Evolutionary conservation across 2,888 invertebrate genomes (phyloP), one percentile per base, ranked within the genome.

Genomic region (Agriopis leucophaearia): DNA sequence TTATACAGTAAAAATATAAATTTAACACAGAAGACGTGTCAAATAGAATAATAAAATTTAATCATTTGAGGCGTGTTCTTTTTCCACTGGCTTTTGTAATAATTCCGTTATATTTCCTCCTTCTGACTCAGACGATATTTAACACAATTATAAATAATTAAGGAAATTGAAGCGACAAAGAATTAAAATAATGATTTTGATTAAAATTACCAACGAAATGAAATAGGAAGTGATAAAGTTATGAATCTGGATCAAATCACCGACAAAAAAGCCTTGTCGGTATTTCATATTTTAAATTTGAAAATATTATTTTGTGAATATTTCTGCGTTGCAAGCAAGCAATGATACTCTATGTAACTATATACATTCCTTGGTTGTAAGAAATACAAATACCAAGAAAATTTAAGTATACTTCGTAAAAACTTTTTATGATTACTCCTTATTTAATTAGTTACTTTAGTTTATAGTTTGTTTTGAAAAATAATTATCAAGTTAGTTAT

Each of bases 21-120:
- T 44, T 6, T 16, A 1, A 36, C 16, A n/a, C n/a, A 44, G 50
- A 38, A 50, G 36, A 36, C 48, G 48, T 55, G 44, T 54, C 50
- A 64, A 65, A 67, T 67, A 52, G 51, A 70, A 72, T 60, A 72
- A 77, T 75, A 71, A 47, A 60, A 70, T 71, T 69, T 42, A 63
- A 72, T 69, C 57, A 50, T 70, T 48, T 45, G 50, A 52, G 68
- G 48, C 44, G 40, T 36, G 48, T 61, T 63, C 61, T 61, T 66
- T 64, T 66, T 61, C 47, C 59, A 40, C 44, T 52, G 58, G 62
- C 55, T 66, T 69, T 68, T 50, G 51, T 27, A 59, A 64, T 56
- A 66, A 70, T 71, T 59, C 57, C 27, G 66, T 66, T 75, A 63
- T 35, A 40, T 66, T 65, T 63, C 54, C 50, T 71, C 57, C 48